Base-by-base conservation (phyloP, 1,140 invertebrate genomes). In the Euura lappo region DNA sequence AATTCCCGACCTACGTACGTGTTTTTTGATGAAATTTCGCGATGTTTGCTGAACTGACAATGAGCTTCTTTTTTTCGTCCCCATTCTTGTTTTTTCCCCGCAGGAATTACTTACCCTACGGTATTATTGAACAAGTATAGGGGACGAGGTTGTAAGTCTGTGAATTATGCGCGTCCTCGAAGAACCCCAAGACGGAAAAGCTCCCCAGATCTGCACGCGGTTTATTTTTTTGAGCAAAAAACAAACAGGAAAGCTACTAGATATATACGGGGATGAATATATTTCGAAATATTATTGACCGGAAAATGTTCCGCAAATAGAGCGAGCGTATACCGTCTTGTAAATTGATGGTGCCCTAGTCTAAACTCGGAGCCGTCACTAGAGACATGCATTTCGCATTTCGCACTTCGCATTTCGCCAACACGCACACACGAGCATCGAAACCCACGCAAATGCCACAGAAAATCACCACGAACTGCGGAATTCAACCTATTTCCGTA, bases 31-130 rank as follows among this genome's bases (percentile, higher is more conserved):
- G 28, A 28, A 28, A 28, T 28, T 28, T 28, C 1, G 28, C 28
- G 28, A 28, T 28, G 28, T 28, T 28, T 28, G 28, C 28, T 28
- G 28, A 28, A 28, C 28, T 28, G 28, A n/a, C n/a, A n/a, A n/a
- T n/a, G n/a, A 28, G 28, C 28, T 28, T 28, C 28, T 28, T 28
- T 28, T 28, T 28, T 28, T 28, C 28, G 28, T 28, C 28, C 51
- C 13, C 10, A 60, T 60, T n/a, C 51, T 60, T 3, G 13, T n/a
- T n/a, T n/a, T 60, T 60, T 60, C 51, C 51, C 51, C 51, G 51
- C 51, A 76, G 78, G 79, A 79, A 79, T 79, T 77, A 78, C 74
- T 76, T 78, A 69, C 66, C 74, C 71, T 68, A 65, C 76, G 69
- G 78, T 77, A 76, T 74, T 77, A 74, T 72, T 64, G 69, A 68